Conservation (phyloP, 2,113 vertebrate species). For the Nannospalax galili region DNA sequence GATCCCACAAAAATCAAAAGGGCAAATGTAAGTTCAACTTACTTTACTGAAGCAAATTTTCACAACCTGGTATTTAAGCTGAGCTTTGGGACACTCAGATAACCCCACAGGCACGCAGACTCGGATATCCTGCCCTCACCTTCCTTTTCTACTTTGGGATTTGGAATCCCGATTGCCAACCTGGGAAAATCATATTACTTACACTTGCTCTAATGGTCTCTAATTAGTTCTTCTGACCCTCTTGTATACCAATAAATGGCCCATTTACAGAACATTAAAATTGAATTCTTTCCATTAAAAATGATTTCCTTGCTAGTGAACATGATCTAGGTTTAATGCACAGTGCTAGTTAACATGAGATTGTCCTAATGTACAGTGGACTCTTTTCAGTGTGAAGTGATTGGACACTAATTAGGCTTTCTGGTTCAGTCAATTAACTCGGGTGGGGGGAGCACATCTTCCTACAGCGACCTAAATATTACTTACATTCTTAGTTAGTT, state of each 20-base stretch:
- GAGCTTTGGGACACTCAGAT: constrained; percentile 51
- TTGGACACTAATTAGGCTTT: constrained; percentile 61
- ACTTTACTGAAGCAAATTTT: constrained; percentile 71
- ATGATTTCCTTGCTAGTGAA: constrained; percentile 72
- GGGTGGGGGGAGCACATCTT: background rate
- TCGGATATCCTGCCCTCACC: constrained; percentile 49
- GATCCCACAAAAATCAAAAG: constrained; percentile 68
- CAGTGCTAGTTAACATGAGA: constrained; percentile 57
- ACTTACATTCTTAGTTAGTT: constrained; percentile 69
- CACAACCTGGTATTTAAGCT: constrained; percentile 65
- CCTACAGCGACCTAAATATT: constrained; percentile 58
- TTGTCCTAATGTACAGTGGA: constrained; percentile 43
- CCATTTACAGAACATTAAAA: constrained; percentile 74
- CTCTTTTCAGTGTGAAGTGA: constrained; percentile 16
- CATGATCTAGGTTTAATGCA: constrained; percentile 65
- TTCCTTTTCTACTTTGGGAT: constrained; percentile 58
- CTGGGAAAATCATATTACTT: constrained; percentile 72
- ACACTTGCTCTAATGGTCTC: constrained; percentile 67
- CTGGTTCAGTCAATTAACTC: constrained; percentile 60
- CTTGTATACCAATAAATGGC: constrained; percentile 76
- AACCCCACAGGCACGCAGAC: constrained; percentile 54
- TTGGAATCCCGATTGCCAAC: constrained; percentile 61
- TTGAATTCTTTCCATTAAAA: constrained; percentile 76
- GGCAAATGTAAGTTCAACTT: constrained; percentile 59
- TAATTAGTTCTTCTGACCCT: constrained; percentile 78